Base-by-base conservation (phyloP, 2,888 invertebrate species). In the Minunthozetes semirufus region DNA sequence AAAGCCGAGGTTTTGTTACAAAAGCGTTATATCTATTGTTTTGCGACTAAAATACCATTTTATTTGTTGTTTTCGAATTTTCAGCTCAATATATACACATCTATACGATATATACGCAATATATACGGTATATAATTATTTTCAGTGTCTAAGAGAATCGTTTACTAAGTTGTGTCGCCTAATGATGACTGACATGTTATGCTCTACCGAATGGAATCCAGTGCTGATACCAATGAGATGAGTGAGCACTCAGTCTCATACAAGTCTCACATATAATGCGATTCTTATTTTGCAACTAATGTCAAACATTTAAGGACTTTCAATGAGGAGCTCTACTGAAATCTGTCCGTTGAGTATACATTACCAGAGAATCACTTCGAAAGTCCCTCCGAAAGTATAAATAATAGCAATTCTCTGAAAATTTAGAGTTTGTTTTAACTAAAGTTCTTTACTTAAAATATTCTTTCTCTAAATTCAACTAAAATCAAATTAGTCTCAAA, bases 401-500 rank as follows among this genome's bases (percentile, higher is more conserved):
- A 53, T 53, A 53, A 53, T 19, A 19, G 53, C 19, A 19, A 8
- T 53, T 53, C 19, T 53, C 53, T 6, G 8, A 53, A 53, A 19
- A 6, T 19, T 19, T 53, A 4, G 5, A n/a, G 6, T 53, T 53
- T 53, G 3, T 8, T n/a, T n/a, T n/a, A n/a, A n/a, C n/a, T n/a
- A n/a, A n/a, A n/a, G 19, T 53, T 33, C 33, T 33, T 33, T 33
- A 6, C 5, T 9, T 33, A 9, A 33, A 33, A 19, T 6, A 53
- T 6, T 19, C 8, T 53, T 53, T 53, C n/a, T 53, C 1, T 53
- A 53, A 19, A 19, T 53, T 53, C n/a, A 17, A 17, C 17, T 53
- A n/a, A 53, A 53, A 53, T 53, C 53, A 53, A 53, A 53, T 53
- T 53, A 53, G 53, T 53, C 53, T 48, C n/a, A 53, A 53, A 53